Conservation (phyloP, 2,113 vertebrate species). For the Brachypteracias leptosomus region DNA sequence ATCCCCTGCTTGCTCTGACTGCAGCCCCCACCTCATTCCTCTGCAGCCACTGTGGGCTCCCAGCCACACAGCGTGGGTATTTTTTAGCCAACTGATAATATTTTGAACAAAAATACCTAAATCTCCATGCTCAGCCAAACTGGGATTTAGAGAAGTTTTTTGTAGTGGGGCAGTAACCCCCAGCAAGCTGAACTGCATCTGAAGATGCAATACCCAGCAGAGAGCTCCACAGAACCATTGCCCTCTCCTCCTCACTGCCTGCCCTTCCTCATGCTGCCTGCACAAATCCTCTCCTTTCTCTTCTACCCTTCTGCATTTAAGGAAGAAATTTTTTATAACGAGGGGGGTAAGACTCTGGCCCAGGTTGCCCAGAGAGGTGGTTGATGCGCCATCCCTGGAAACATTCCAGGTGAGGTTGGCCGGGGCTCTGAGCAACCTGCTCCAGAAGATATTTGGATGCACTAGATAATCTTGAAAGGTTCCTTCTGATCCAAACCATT, state of each 20-base stretch:
- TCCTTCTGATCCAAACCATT: not conserved
- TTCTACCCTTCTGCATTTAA: not conserved
- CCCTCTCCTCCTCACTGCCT: not conserved
- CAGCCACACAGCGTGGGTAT: accelerated
- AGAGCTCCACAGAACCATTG: not conserved
- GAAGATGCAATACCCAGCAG: accelerated
- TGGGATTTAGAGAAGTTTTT: not conserved
- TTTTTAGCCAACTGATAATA: not conserved
- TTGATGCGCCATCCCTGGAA: not conserved
- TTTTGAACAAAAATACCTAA: not conserved
- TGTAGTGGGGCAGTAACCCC: not conserved
- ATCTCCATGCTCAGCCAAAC: not conserved
- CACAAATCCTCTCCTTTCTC: not conserved
- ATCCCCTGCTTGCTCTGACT: not conserved
- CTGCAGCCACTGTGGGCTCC: not conserved
- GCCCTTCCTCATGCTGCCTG: not conserved
- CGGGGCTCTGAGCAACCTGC: not conserved
- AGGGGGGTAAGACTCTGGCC: not conserved
- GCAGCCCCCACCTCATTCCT: not conserved
- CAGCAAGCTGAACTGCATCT: not conserved
- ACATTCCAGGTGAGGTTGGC: not conserved
- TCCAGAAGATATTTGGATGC: not conserved
- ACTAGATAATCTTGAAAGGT: not conserved
- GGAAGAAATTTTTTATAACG: not conserved
- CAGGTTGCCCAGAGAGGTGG: not conserved